Evolutionary conservation across 2,113 vertebrate species (phyloP).

Genomic region (Thalassarche chlororhynchos): DNA sequence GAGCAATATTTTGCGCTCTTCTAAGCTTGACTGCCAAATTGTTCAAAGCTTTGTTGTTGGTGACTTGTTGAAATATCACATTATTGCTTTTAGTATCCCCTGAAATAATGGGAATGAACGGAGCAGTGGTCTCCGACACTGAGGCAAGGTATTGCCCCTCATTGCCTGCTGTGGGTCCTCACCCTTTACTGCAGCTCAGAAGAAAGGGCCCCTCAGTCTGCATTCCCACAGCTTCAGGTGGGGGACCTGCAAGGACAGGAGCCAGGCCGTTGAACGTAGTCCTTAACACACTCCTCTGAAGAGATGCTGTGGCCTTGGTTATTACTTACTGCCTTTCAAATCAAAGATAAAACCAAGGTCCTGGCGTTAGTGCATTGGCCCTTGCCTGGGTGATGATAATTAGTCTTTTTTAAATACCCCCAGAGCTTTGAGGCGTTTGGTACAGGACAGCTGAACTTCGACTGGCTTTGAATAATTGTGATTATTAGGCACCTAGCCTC

Average conservation of each 20-base stretch:
- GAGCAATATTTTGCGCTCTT: not conserved
- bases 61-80: not conserved
- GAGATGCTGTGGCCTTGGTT: not conserved
- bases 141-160: not conserved
- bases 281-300: not conserved
- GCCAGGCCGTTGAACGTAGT: not conserved
- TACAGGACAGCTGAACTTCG: not conserved
- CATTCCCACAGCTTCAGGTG: not conserved
- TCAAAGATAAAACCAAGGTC: not conserved
- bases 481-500: not conserved
- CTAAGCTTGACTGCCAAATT: not conserved
- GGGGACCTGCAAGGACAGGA: not conserved
- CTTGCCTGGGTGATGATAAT: not conserved
- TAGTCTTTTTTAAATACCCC: not conserved
- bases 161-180: not conserved
- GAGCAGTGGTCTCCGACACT: not conserved
- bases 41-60: not conserved
- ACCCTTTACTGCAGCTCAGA: not conserved
- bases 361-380: not conserved
- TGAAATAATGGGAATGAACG: not conserved
- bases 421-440: not conserved
- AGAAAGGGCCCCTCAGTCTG: not conserved
- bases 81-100: not conserved
- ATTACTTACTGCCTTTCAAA: not conserved
- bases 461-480: not conserved